These are phyloP conservation scores for Moxostoma hubbsi DNA, from an alignment of 2,797 vertebrate species.

Conservation along the genomic window DNA sequence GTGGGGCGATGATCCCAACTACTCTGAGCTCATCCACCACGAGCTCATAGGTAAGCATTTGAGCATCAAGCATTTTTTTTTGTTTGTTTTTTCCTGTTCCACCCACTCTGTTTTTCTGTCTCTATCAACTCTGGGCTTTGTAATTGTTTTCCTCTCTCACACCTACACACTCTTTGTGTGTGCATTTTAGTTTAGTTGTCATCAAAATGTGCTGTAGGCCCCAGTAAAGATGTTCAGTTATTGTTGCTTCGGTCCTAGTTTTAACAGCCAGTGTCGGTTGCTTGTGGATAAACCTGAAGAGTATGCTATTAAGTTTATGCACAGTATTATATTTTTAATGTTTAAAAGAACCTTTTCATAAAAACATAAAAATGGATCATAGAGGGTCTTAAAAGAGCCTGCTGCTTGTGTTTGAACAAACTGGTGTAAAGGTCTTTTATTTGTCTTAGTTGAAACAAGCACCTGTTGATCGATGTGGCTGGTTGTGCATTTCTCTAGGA, in stretches of 20 bases:
- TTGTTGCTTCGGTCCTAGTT: slow-evolving; percentile 19
- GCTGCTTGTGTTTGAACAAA: neutral
- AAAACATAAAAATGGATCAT: neutral
- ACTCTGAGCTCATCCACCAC: slow-evolving; percentile 93
- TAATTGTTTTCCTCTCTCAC: slow-evolving; percentile 35
- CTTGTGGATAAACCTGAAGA: slow-evolving; percentile 20
- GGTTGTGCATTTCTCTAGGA: neutral
- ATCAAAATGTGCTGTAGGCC: slow-evolving; percentile 36
- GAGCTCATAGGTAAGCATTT: slow-evolving; percentile 87
- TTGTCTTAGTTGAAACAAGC: neutral
- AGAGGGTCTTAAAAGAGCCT: neutral
- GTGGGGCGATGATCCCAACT: slow-evolving; percentile 98
- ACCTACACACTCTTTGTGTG: slow-evolving; percentile 29
- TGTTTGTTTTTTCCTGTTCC: neutral
- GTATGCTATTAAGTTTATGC: slow-evolving; percentile 14
- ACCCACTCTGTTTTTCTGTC: slow-evolving; percentile 31
- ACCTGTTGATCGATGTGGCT: slow-evolving; percentile 8
- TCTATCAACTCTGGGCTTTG: slow-evolving; percentile 33
- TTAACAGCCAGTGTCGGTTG: neutral
- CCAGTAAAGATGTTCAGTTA: slow-evolving; percentile 27
- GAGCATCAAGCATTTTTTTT: neutral
- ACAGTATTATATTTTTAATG: slow-evolving; percentile 13
- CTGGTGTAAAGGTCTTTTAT: neutral
- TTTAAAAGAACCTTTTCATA: neutral
- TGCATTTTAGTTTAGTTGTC: slow-evolving; percentile 31